Evolutionary conservation across 1,140 invertebrate species (phyloP), one percentile per base, ranked within the genome.

Genomic region (Phymastichus coffea): DNA sequence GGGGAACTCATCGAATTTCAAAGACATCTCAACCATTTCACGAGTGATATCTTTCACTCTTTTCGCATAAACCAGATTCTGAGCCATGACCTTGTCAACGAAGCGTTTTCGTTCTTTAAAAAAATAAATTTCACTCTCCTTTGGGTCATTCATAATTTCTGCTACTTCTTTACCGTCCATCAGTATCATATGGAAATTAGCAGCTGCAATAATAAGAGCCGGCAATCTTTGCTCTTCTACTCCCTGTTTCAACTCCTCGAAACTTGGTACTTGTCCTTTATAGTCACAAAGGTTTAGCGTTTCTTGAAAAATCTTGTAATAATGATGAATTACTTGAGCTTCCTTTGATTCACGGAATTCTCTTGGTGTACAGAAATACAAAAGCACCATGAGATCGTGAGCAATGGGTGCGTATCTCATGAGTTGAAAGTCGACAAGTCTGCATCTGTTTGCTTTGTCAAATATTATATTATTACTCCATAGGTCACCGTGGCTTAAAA

Each of bases 21-120:
- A 17, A n/a, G 47, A 20, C 3, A 57, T 41, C n/a, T 61, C 58
- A 6, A 20, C 44, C 2, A 61, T 14, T 20, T 61, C 58, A 17
- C 23, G 35, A 12, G 55, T 51, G 2, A 48, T 33, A 14, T 61
- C 51, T 8, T 44, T 28, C 12, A 61, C 38, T 15, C 58, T 44
- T 22, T 17, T 22, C 14, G 20, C 43, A 22, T 61, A 61, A 10
- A 46, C 22, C 0, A 60, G 15, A 52, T 76, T 66, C 10, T 30
- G 48, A 26, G 70, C 41, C 63, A 78, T 70, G 17, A 58, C 51
- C 2, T 58, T 20, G 0, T 70, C 3, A 0, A 76, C 68, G 2
- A 57, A 19, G 0, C 64, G 49, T 4, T 49, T 65, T 26, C 70
- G 70, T 28, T 72, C 62, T 0, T 14, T 3, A 41, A 72, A 73